Evolutionary conservation across 2,888 invertebrate species (phyloP).

Genomic region (Venusia cambrica): DNA sequence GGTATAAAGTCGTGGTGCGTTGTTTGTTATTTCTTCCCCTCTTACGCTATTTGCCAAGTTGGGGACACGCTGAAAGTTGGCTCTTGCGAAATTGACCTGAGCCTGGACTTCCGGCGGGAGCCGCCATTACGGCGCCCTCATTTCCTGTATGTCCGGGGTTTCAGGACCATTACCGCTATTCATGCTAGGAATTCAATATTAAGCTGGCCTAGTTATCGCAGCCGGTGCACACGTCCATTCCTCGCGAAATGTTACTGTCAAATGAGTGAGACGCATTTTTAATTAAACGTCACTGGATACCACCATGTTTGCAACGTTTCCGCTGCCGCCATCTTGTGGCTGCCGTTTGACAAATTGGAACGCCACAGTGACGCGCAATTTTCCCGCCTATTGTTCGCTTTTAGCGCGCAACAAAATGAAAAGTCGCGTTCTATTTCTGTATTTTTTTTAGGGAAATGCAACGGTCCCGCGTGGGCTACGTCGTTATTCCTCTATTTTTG

Average conservation of each 20-base stretch:
- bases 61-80: conserved; percentile 39
- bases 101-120: conserved; percentile 49
- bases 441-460: conserved; percentile 59
- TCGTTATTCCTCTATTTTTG: conserved; percentile 51
- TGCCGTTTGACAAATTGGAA: conserved; percentile 80
- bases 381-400: conserved; percentile 79
- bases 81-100: conserved; percentile 44
- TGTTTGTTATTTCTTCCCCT: conserved; percentile 31
- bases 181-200: conserved; percentile 18
- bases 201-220: conserved; percentile 35
- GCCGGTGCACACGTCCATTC: conserved; percentile 45
- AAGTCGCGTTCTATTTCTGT: conserved; percentile 67
- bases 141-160: conserved; percentile 51
- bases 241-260: conserved; percentile 50
- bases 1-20: conserved; percentile 15
- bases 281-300: conserved; percentile 73
- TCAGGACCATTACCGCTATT: conserved; percentile 38
- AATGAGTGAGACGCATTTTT: conserved; percentile 76
- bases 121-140: conserved; percentile 55
- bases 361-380: conserved; percentile 80
- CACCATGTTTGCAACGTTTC: conserved; percentile 66
- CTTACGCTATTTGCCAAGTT: conserved; percentile 48
- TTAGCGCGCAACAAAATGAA: conserved; percentile 77
- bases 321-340: conserved; percentile 74
- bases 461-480: conserved; percentile 50